Base-by-base conservation (phyloP, 2,797 vertebrate genomes). In the Tapirus indicus region DNA sequence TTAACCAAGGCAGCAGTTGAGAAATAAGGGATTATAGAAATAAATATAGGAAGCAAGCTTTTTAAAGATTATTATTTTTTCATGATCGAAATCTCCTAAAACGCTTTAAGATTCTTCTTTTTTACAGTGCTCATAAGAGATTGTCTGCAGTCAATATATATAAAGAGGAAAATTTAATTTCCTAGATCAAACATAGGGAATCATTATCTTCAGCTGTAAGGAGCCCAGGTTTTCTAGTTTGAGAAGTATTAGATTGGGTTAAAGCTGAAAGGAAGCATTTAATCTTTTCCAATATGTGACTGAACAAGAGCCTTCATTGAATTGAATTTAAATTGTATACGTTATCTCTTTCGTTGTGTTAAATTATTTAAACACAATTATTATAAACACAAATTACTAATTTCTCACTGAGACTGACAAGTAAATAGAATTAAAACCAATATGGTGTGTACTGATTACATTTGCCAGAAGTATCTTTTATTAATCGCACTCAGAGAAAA, bases 341-440 rank as follows among this genome's bases (percentile, higher is more conserved):
- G n/a, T 91, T 93, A 44, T 78, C 68, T 11, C 29, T 94, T 96
- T 87, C 11, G 56, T 16, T 80, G 32, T 78, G 44, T 3, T 94
- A 41, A 97, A 93, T 88, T 94, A 62, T 80, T 91, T 83, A 93
- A 86, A 80, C 47, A 3, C 16, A 74, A 89, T 83, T 38, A 86
- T 91, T 95, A 80, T 69, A 92, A 94, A 96, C 64, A 10, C 32
- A 93, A 87, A 6, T 0, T 35, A 75, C 60, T 35, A 88, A 87
- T 54, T 91, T 27, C 0, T 83, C 14, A 85, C 6, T 77, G 29
- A 97, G 38, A 89, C 58, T 86, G 14, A 32, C 1, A 88, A 90
- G 3, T 18, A 77, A 82, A 91, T 77, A 95, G 87, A 94, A 86
- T 1, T 0, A 0, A 68, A 92, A 71, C 23, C 84, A 93, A 41